Percentiles rank a stretch among this genome's conserved stretches.
Evolutionary conservation across 2,797 vertebrate species (phyloP).

Genomic region (Phoeniculus purpureus): DNA sequence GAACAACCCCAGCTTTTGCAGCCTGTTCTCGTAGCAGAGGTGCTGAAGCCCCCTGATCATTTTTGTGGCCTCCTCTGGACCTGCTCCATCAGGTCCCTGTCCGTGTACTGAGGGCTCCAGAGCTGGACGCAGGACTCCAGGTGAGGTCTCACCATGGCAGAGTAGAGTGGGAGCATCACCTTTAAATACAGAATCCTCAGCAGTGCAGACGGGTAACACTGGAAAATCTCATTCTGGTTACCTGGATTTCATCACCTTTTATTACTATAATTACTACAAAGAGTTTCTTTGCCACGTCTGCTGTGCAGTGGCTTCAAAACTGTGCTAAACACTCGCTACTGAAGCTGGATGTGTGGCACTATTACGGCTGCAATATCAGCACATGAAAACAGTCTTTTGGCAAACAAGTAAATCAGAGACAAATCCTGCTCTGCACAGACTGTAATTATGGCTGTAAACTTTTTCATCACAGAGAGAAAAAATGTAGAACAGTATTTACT

Average conservation of each 20-base stretch:
- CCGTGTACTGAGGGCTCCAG: too few relatives aligned
- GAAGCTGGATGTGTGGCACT: not conserved
- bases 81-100: too few relatives aligned
- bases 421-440: slow-evolving; percentile 41
- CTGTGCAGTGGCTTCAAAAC: not conserved
- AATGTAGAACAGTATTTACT: slow-evolving; percentile 57
- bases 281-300: not conserved
- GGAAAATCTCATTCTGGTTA: not conserved
- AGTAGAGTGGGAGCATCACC: too few relatives aligned
- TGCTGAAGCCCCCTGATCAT: too few relatives aligned
- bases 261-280: not conserved
- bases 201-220: not conserved
- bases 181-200: not conserved
- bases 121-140: too few relatives aligned
- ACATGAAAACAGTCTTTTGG: slow-evolving; percentile 34
- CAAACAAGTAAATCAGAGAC: slow-evolving; percentile 46
- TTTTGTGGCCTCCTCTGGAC: too few relatives aligned
- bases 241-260: not conserved
- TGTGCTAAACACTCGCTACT: not conserved
- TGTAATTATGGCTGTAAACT: slow-evolving; percentile 27
- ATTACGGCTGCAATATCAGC: slow-evolving; percentile 8
- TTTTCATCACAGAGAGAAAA: slow-evolving; percentile 35
- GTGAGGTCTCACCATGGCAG: too few relatives aligned
- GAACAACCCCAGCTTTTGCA: too few relatives aligned
- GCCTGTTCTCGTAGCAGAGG: too few relatives aligned